Evolutionary conservation across 2,888 invertebrate genomes (phyloP).

Genomic region (Congeria kusceri): DNA sequence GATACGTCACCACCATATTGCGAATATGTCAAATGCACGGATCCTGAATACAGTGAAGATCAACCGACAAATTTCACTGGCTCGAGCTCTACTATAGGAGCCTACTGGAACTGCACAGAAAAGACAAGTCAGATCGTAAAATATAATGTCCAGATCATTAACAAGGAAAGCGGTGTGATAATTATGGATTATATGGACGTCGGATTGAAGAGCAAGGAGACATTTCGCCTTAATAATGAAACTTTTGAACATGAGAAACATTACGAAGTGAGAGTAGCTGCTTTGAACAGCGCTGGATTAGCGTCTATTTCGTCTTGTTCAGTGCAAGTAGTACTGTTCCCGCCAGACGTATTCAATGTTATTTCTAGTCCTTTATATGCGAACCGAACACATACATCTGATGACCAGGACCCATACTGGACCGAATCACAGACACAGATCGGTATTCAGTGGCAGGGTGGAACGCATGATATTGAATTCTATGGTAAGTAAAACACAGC

Average conservation of each 20-base stretch:
- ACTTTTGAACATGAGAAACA: slow-evolving; percentile 52
- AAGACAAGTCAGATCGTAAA: slow-evolving; percentile 62
- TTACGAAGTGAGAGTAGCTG: slow-evolving; percentile 63
- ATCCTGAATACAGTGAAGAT: slow-evolving; percentile 68
- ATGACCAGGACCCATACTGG: slow-evolving; percentile 23
- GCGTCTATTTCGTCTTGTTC: slow-evolving; percentile 13
- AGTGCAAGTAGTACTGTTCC: slow-evolving; percentile 42
- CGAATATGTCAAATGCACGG: slow-evolving; percentile 68
- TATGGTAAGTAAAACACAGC: slow-evolving; percentile 34
- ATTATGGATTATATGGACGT: slow-evolving; percentile 49
- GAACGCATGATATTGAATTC: slow-evolving; percentile 45
- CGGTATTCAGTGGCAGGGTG: slow-evolving; percentile 52
- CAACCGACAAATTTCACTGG: slow-evolving; percentile 67
- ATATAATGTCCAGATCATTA: slow-evolving; percentile 58
- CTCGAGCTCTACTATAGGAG: slow-evolving; percentile 66
- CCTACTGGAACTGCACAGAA: slow-evolving; percentile 69
- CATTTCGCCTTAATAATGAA: slow-evolving; percentile 34
- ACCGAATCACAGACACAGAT: slow-evolving; percentile 36
- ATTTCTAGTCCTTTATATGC: slow-evolving; percentile 33
- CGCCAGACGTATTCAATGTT: slow-evolving; percentile 37
- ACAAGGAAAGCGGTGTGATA: slow-evolving; percentile 18
- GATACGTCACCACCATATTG: slow-evolving; percentile 68
- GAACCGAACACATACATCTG: neutral
- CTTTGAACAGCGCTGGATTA: slow-evolving; percentile 60
- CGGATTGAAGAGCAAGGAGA: slow-evolving; percentile 38